These are phyloP conservation scores for Orgyia antiqua DNA, from an alignment of 2,888 invertebrate species.

Conservation along the genomic window DNA sequence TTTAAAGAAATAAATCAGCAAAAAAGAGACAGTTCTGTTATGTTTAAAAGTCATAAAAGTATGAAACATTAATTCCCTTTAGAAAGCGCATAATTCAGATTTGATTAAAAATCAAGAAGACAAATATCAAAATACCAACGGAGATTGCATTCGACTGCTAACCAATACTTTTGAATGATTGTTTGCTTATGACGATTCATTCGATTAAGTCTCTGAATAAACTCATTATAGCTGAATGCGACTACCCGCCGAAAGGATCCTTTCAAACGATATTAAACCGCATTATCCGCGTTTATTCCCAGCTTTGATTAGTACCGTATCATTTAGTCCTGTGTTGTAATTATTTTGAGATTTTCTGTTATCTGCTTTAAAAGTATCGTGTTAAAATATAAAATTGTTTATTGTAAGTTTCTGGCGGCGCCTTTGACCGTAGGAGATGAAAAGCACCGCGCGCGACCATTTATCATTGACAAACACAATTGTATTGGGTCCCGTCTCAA, in stretches of 20 bases:
- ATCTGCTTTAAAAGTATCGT: conserved; percentile 23
- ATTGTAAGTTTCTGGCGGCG: conserved; percentile 42
- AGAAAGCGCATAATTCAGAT: too few species aligned
- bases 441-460: conserved; percentile 72
- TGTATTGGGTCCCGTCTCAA: conserved; percentile 69
- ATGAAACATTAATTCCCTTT: too few species aligned
- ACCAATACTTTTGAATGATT: conserved; percentile 44
- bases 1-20: too few species aligned
- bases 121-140: too few species aligned
- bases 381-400: conserved; percentile 32
- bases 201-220: conserved; percentile 75
- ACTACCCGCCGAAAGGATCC: conserved; percentile 72
- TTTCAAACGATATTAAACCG: conserved; percentile 74
- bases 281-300: conserved; percentile 75
- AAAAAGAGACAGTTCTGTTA: too few species aligned
- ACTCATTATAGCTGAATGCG: conserved; percentile 72
- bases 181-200: conserved; percentile 73
- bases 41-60: too few species aligned
- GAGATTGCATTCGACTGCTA: too few species aligned
- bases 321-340: conserved; percentile 75
- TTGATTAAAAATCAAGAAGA: too few species aligned
- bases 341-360: conserved; percentile 46
- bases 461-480: conserved; percentile 78
- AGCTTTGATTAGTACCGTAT: conserved; percentile 76
- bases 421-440: conserved; percentile 71